Percentiles rank a stretch among this genome's conserved stretches.
Evolutionary conservation across 2,888 invertebrate species (phyloP).

Genomic region (Leptinotarsa peninsularis): DNA sequence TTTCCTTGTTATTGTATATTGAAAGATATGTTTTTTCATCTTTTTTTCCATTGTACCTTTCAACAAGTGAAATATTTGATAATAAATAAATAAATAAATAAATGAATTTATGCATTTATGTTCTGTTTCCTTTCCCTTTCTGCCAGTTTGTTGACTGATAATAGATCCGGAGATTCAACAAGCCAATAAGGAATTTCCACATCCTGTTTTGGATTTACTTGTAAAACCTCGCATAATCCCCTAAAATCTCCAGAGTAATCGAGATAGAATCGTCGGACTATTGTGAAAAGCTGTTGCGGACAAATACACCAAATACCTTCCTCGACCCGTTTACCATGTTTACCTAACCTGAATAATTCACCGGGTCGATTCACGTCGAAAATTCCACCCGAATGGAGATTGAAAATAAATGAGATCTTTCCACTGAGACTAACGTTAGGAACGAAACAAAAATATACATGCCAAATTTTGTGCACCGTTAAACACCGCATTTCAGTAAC

Average conservation of each 20-base stretch:
- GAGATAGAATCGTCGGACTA: slow-evolving; percentile 42
- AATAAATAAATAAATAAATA: too few relatives aligned
- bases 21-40: too few relatives aligned
- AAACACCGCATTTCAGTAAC: slow-evolving; percentile 4
- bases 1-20: too few relatives aligned
- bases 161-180: slow-evolving; percentile 28
- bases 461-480: not conserved
- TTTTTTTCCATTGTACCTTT: too few relatives aligned
- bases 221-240: slow-evolving; percentile 42
- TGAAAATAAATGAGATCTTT: slow-evolving; percentile 19
- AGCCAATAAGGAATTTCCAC: slow-evolving; percentile 41
- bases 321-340: slow-evolving; percentile 38
- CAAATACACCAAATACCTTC: slow-evolving; percentile 41
- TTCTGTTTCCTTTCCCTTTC: not conserved
- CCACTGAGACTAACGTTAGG: not conserved
- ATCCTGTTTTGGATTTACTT: slow-evolving; percentile 42
- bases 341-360: slow-evolving; percentile 40
- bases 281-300: slow-evolving; percentile 42
- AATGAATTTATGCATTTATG: too few relatives aligned
- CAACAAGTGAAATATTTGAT: too few relatives aligned
- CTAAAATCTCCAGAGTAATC: slow-evolving; percentile 41
- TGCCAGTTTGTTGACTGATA: not conserved
- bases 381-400: slow-evolving; percentile 25
- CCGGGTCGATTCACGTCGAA: slow-evolving; percentile 23
- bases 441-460: slow-evolving; percentile 4